Evolutionary conservation across 2,797 vertebrate species (phyloP).

Genomic region (Myotis daubentonii): DNA sequence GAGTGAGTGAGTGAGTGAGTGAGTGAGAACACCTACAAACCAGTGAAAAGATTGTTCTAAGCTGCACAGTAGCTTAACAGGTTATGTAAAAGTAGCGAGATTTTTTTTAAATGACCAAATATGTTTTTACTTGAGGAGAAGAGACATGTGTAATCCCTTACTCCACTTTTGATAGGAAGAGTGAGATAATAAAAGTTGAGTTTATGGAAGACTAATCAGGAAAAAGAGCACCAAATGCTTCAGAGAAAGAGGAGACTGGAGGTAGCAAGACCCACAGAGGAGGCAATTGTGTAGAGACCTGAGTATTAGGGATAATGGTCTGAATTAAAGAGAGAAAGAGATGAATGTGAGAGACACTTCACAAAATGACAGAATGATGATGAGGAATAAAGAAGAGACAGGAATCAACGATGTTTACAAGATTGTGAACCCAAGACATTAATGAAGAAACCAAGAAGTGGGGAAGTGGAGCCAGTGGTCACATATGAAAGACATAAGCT

Average conservation of each 20-base stretch:
- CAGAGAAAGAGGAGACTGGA: background rate
- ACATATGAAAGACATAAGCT: background rate
- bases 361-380: background rate
- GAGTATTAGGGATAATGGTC: background rate
- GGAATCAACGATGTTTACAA: background rate
- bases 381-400: background rate
- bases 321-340: background rate
- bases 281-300: background rate
- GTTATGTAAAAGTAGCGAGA: background rate
- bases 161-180: background rate
- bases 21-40: background rate
- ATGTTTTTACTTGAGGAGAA: background rate
- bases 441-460: background rate
- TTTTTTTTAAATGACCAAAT: background rate
- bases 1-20: background rate
- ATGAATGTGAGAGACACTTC: background rate
- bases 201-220: background rate
- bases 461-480: background rate
- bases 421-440: background rate
- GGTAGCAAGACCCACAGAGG: background rate
- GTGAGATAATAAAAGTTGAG: background rate
- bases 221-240: background rate
- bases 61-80: background rate
- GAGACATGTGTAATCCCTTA: background rate
- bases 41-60: background rate